Evolutionary conservation across 2,888 invertebrate species (phyloP).

Genomic region (Trichogramma dendrolimi): DNA sequence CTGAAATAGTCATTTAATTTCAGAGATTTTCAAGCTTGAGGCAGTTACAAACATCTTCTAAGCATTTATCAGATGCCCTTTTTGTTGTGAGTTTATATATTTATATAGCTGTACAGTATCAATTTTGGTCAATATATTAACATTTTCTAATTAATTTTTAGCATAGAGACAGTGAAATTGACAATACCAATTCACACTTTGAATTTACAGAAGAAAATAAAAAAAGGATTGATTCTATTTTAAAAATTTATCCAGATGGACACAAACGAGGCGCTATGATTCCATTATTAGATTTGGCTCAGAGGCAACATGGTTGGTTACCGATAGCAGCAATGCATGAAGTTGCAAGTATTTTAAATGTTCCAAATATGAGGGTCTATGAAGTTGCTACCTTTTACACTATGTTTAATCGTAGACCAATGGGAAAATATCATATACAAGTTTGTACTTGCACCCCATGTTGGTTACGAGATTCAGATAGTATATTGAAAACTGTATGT

Average conservation of each 20-base stretch:
- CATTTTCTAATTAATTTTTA: slow-evolving; percentile 28
- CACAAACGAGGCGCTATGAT: slow-evolving; percentile 95
- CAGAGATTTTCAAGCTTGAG: no score
- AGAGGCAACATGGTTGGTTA: slow-evolving; percentile 96
- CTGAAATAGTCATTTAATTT: no score
- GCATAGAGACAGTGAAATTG: slow-evolving; percentile 84
- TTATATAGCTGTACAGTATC: background rate
- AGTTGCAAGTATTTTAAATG: slow-evolving; percentile 85
- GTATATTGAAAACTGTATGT: slow-evolving; percentile 77
- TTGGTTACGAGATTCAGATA: slow-evolving; percentile 92
- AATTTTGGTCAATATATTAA: background rate
- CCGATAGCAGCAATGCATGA: slow-evolving; percentile 98
- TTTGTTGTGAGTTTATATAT: slow-evolving; percentile 42
- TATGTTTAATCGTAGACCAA: slow-evolving; percentile 96
- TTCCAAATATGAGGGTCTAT: slow-evolving; percentile 97
- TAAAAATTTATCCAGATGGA: slow-evolving; percentile 92
- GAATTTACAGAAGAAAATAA: slow-evolving; percentile 83
- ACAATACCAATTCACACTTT: slow-evolving; percentile 82
- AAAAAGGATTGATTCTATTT: slow-evolving; percentile 81
- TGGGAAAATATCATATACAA: slow-evolving; percentile 92
- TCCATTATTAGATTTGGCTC: slow-evolving; percentile 92
- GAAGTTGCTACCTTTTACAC: slow-evolving; percentile 99
- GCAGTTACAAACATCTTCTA: slow-evolving; percentile 38
- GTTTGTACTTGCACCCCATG: slow-evolving; percentile 98
- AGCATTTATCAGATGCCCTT: slow-evolving; percentile 41